Evolutionary conservation across 1,140 invertebrate species (phyloP), one percentile per base, ranked within the genome.

Genomic region (Dendroctonus ponderosae): DNA sequence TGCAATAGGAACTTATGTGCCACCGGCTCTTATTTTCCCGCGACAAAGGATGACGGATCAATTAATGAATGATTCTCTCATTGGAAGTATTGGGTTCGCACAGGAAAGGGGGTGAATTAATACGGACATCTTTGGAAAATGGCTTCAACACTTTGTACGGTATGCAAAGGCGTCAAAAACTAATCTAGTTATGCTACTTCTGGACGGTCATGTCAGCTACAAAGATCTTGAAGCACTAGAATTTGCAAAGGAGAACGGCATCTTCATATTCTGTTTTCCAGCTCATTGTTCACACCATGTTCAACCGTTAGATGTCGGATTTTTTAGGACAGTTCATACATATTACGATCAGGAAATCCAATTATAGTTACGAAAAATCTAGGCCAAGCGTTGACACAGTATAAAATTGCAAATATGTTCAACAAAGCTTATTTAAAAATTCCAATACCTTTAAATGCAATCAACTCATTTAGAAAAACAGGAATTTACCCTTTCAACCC

Each of bases 171-270:
- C 74, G 37, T 73, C 75, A 14, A 48, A 46, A 58, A 70, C 76
- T 14, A 61, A 70, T 48, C 72, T 71, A 68, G 73, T 80, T 37
- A 71, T 81, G 7, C 60, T 82, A 8, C 60, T 82, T n/a, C 67
- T 78, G 37, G 79, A 83, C 68, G 80, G 79, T 69, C 80, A 80
- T 68, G 68, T 70, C 37, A 72, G 70, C 38, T 78, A 81, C 65
- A 43, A 74, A 52, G 70, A 42, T 6, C 40, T 70, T 37, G 46
- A 48, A n/a, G 54, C 54, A 38, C 70, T 70, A 52, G 43, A 72
- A 37, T 69, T 71, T 62, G 75, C 74, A 52, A 72, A 67, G 69
- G 62, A 79, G 56, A 68, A 74, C 64, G 74, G 76, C 41, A 76
- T 81, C 39, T 62, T 74, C 51, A 49, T 80, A 56, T 46, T 81